A percentile compares a stretch with the other conserved stretches of the same genome.
Evolutionary conservation across 2,888 invertebrate genomes (phyloP).

Genomic region (Venustoraphidia nigricollis): DNA sequence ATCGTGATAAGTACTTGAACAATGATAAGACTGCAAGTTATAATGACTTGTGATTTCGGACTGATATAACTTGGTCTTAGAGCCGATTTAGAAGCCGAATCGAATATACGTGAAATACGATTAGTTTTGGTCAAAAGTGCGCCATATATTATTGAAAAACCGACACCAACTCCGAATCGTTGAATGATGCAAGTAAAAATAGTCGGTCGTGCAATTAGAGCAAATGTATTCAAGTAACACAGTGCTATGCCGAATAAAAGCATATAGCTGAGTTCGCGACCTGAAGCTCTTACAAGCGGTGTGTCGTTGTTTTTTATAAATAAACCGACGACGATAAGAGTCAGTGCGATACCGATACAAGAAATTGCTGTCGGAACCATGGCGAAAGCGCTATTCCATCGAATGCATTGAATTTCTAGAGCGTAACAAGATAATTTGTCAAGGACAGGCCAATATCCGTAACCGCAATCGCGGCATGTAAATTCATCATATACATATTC

Average conservation of each 20-base stretch:
- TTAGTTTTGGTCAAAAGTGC: constrained; percentile 51
- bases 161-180: constrained; percentile 48
- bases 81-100: constrained; percentile 44
- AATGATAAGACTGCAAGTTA: constrained; percentile 36
- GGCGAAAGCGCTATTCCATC: constrained; percentile 48
- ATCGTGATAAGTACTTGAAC: constrained; percentile 38
- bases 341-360: constrained; percentile 42
- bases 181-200: constrained; percentile 40
- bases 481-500: constrained; percentile 50
- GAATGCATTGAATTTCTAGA: constrained; percentile 44
- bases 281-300: constrained; percentile 44
- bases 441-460: constrained; percentile 43
- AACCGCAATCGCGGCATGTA: constrained; percentile 47
- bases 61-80: constrained; percentile 46
- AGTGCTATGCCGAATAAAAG: constrained; percentile 42
- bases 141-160: constrained; percentile 47
- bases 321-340: constrained; percentile 40
- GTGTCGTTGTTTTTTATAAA: constrained; percentile 50
- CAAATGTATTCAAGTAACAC: constrained; percentile 46
- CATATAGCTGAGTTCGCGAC: constrained; percentile 46
- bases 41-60: constrained; percentile 45
- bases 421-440: constrained; percentile 45
- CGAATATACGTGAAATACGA: constrained; percentile 44
- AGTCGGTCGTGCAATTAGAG: constrained; percentile 40
- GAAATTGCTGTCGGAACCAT: constrained; percentile 46